Conservation (phyloP, 1,140 invertebrate species). For the Pseudomyrmex dendroicus region DNA sequence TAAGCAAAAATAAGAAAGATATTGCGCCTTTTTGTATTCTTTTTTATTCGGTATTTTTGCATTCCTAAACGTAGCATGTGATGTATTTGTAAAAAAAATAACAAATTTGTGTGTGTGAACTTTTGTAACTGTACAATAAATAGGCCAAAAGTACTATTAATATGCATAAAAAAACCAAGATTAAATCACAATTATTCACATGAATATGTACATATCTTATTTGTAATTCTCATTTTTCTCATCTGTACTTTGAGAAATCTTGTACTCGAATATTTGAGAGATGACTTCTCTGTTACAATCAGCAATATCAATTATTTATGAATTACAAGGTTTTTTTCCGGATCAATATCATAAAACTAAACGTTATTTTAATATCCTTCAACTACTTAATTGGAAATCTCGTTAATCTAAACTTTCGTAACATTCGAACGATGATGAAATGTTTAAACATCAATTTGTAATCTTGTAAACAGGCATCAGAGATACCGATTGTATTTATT, state of each 20-base stretch:
- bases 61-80: constrained; percentile 6
- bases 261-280: constrained; percentile 19
- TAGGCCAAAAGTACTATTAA: constrained; percentile 56
- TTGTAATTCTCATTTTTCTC: constrained; percentile 23
- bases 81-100: constrained; percentile 10
- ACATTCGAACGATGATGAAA: background rate
- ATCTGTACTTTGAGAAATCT: constrained; percentile 34
- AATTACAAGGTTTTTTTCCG: no score
- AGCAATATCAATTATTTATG: no score
- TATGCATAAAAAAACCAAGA: constrained; percentile 6
- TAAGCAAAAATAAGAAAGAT: constrained; percentile 15
- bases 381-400: constrained; percentile 11
- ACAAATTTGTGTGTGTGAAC: constrained; percentile 14
- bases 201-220: constrained; percentile 46
- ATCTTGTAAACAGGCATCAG: constrained; percentile 12
- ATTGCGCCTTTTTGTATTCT: constrained; percentile 7
- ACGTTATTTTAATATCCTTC: no score
- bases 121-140: constrained; percentile 33
- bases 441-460: background rate
- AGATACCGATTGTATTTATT: constrained; percentile 28
- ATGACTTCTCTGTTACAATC: no score
- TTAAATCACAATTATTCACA: background rate
- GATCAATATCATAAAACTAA: no score
- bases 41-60: background rate
- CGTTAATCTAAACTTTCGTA: constrained; percentile 26